Evolutionary conservation across 2,113 vertebrate species (phyloP).

Genomic region (Microtus ochrogaster): DNA sequence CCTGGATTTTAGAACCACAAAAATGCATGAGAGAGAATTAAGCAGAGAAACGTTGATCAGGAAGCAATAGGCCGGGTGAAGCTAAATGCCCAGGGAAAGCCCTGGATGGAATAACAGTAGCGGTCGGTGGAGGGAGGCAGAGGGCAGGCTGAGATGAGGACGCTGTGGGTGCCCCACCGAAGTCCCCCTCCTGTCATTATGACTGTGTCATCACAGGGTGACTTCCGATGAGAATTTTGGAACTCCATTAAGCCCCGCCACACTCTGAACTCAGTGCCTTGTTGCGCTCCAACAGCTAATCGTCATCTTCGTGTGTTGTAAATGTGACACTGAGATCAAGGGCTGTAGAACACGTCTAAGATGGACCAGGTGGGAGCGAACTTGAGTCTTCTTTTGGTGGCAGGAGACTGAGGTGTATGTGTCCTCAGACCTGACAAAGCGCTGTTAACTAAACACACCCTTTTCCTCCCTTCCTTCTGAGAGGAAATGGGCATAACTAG

Average conservation of each 20-base stretch:
- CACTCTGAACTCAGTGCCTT: background rate
- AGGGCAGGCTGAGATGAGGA: background rate
- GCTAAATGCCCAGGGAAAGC: background rate
- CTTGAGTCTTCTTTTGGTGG: background rate
- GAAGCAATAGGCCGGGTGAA: background rate
- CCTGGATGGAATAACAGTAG: background rate
- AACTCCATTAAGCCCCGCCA: background rate
- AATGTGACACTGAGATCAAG: slow-evolving; percentile 1
- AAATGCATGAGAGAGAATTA: background rate
- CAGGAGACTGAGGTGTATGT: background rate
- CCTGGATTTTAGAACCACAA: background rate
- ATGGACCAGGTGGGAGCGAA: background rate
- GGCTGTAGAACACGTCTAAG: background rate
- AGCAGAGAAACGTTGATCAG: background rate
- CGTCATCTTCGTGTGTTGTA: background rate
- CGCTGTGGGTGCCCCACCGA: background rate
- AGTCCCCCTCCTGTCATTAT: background rate
- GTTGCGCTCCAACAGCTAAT: background rate
- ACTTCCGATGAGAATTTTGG: background rate
- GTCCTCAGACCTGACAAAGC: background rate
- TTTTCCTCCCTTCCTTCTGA: background rate
- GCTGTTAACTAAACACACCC: background rate
- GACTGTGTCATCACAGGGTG: background rate
- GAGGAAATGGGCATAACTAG: background rate
- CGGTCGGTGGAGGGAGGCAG: background rate